These are phyloP conservation scores for Probosciger aterrimus DNA, from an alignment of 2,113 vertebrate species.

Conservation along the genomic window DNA sequence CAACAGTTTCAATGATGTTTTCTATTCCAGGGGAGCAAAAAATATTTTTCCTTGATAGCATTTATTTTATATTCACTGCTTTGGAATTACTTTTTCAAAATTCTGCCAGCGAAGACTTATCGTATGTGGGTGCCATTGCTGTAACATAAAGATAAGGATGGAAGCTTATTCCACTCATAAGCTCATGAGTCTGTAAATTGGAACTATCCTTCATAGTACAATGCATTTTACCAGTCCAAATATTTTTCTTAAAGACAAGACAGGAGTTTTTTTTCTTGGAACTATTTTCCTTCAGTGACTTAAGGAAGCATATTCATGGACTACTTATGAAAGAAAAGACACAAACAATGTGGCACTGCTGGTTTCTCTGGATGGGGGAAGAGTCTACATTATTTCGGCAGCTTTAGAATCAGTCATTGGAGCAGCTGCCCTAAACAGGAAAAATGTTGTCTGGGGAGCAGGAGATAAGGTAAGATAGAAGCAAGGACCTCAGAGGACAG, in stretches of 20 bases:
- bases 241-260: conserved; percentile 71
- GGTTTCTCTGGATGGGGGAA: neutral
- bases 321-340: conserved; percentile 30
- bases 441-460: conserved; percentile 27
- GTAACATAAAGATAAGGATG: conserved; percentile 81
- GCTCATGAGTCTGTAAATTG: conserved; percentile 77
- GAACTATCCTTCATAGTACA: conserved; percentile 77
- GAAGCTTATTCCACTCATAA: conserved; percentile 74
- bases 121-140: conserved; percentile 76
- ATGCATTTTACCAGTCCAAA: conserved; percentile 70
- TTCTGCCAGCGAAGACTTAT: conserved; percentile 79
- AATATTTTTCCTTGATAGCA: conserved; percentile 79
- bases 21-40: conserved; percentile 75
- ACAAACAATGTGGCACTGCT: neutral
- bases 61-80: conserved; percentile 78
- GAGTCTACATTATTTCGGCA: neutral
- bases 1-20: conserved; percentile 80
- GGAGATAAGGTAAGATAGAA: conserved; percentile 56
- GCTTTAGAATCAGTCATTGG: conserved; percentile 25
- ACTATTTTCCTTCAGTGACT: conserved; percentile 47
- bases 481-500: neutral
- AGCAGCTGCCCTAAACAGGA: conserved; percentile 7
- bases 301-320: conserved; percentile 45
- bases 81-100: conserved; percentile 79
- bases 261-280: conserved; percentile 52